Base-by-base conservation (phyloP, 2,797 vertebrate species). In the Sebastes oblongus region DNA sequence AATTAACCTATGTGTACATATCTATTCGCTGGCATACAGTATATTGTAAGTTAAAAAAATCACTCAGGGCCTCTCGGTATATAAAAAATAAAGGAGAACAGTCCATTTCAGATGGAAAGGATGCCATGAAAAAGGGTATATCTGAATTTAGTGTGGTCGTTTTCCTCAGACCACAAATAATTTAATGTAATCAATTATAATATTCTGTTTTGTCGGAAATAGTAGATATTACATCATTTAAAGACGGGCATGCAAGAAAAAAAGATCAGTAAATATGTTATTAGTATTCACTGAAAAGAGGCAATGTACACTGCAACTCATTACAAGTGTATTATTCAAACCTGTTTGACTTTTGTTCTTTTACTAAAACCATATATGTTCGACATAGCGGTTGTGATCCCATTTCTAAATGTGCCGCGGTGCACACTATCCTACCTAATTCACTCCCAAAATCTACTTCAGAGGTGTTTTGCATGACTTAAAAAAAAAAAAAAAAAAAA, bases 21-120 rank as follows among this genome's bases (percentile, higher is more conserved):
- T 96, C 95, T 95, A 94, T 95, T 95, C 89, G 94, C 95, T 96
- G 95, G 95, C 95, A 93, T 96, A 42, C 39, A 42, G 39, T 42
- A 96, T 96, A 95, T 96, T 95, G 95, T 96, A 93, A 93, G 93
- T 95, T 92, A 74, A 80, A 91, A 89, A 91, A 88, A 94, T 91
- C 92, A 94, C 96, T 96, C 96, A 96, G 96, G 96, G 96, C 95
- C 96, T 96, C 95, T 95, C 90, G 80, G 92, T 96, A 95, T 95
- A 93, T 94, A 88, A 94, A 95, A 94, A 94, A 94, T 87, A 93
- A 93, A 95, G 91, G 93, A 96, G 93, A 95, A 94, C 94, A 93
- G 93, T 94, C 93, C 91, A 93, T 94, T 95, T 93, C 66, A 90
- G 89, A 94, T 92, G 92, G 91, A 93, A 94, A 88, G 90, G 93